These are phyloP conservation scores for Cheilinus undulatus DNA, from an alignment of 2,113 vertebrate genomes.

Conservation along the genomic window DNA sequence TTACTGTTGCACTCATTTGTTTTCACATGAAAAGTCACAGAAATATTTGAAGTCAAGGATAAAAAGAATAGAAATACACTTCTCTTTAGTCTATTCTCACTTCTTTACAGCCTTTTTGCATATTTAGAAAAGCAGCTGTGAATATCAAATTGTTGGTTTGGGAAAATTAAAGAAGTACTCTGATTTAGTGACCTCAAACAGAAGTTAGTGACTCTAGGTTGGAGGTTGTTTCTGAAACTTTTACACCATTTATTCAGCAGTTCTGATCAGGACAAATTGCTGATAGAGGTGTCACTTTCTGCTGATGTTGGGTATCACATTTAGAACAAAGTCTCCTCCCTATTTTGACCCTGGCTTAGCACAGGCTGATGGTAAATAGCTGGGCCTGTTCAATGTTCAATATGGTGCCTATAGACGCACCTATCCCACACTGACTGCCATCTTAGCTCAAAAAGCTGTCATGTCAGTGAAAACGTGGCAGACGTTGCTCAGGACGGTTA, in stretches of 20 bases:
- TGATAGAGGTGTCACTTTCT: slow-evolving; percentile 5
- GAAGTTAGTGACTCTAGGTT: too few relatives aligned
- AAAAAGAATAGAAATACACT: neutral
- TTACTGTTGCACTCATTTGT: neutral
- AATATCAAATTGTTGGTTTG: too few relatives aligned
- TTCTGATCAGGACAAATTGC: neutral
- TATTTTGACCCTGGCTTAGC: neutral
- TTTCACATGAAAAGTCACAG: neutral
- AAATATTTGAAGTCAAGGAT: neutral
- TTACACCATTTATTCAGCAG: neutral
- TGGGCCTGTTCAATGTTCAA: neutral
- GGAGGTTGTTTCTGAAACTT: neutral
- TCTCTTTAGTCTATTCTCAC: too few relatives aligned
- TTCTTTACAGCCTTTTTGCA: too few relatives aligned
- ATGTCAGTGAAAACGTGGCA: too few relatives aligned
- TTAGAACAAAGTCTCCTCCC: neutral
- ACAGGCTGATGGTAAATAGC: neutral
- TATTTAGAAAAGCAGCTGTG: too few relatives aligned
- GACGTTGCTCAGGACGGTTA: too few relatives aligned
- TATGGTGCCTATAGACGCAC: too few relatives aligned
- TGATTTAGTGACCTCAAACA: too few relatives aligned
- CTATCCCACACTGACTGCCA: too few relatives aligned
- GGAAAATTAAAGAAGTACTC: too few relatives aligned
- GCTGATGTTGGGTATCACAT: neutral
- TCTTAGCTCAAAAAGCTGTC: too few relatives aligned